Base-by-base conservation (phyloP, 2,888 invertebrate genomes). In the Galerucella pusilla region DNA sequence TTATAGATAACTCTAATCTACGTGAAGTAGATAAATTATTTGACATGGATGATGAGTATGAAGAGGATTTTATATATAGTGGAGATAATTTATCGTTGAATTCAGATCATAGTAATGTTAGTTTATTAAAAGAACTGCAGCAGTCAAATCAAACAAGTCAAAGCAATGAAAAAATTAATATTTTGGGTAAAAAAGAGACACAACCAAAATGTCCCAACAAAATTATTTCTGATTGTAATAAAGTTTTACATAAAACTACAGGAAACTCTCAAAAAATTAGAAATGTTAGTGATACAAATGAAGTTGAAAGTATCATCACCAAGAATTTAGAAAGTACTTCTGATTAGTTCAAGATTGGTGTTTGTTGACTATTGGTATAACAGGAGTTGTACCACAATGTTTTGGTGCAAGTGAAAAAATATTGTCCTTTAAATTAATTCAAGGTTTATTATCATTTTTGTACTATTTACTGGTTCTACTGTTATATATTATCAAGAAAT, bases 41-140 rank as follows among this genome's bases (percentile, higher is more conserved):
- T 73, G 84, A 85, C 71, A 81, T 84, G 68, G 85, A 84, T 73
- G 85, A 83, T 73, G 86, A 86, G 74, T 87, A 87, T 73, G 87
- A 87, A 78, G 87, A 87, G 79, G 87, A 87, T 81, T 87, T 87
- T 79, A 85, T 86, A 81, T 85, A 79, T 60, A 81, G 80, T 70
- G 79, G 77, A 7, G 80, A 80, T 74, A 80, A 81, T 61, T 75
- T 81, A 54, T 80, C 81, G 16, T 70, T 78, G 46, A 78, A 79
- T 46, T 78, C 78, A 7, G 77, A 79, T 54, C 70, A 73, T n/a
- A 72, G 75, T 10, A 80, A 76, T 66, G 68, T 73, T 54, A 76
- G 65, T 70, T 66, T 77, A 57, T 68, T 77, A 46, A 76, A 78
- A 25, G 78, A 76, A 63, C 63, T 78, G 64, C 72, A 75, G 25